Evolutionary conservation across 2,888 invertebrate genomes (phyloP), one percentile per base, ranked within the genome.

Genomic region (Drosophila mayaguana): DNA sequence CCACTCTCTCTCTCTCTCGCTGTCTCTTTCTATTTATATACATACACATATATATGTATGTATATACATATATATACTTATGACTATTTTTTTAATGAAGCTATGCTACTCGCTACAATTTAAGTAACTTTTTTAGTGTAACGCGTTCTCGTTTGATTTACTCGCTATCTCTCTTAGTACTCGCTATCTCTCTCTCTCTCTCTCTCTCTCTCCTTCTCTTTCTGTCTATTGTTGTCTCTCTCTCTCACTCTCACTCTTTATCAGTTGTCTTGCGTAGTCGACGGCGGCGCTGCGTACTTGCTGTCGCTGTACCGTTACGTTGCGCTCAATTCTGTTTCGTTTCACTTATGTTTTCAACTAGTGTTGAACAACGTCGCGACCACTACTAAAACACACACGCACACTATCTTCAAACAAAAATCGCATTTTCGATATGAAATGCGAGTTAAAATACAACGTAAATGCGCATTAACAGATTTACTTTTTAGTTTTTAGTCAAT

Each of bases 311-410:
- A 56, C 56, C 60, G 67, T 78, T 69, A 59, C 68, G 28, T 59
- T 59, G 38, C 28, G 16, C 79, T 76, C 63, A 50, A 38, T 78
- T 78, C 62, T 56, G 63, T 77, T 78, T 48, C 69, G 40, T 70
- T 70, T 56, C 51, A 54, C 45, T 73, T 78, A 12, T 40, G 18
- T 65, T 75, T 71, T 34, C 48, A 12, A 25, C 54, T 83, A 80
- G 88, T 80, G 83, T 75, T 80, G 80, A 77, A 70, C 69, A 79
- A 70, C 80, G 74, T 63, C 77, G 88, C 64, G 73, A 42, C 69
- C 77, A 61, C 64, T 84, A 71, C 74, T 75, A 77, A 72, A 64
- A 55, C 51, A 36, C 14, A 28, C 25, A 63, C 43, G 61, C 32
- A 43, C 45, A 67, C 42, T 63, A 51, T 46, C 65, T 75, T 54